Conservation (phyloP, 2,888 invertebrate genomes). For the Craniophora ligustri region DNA sequence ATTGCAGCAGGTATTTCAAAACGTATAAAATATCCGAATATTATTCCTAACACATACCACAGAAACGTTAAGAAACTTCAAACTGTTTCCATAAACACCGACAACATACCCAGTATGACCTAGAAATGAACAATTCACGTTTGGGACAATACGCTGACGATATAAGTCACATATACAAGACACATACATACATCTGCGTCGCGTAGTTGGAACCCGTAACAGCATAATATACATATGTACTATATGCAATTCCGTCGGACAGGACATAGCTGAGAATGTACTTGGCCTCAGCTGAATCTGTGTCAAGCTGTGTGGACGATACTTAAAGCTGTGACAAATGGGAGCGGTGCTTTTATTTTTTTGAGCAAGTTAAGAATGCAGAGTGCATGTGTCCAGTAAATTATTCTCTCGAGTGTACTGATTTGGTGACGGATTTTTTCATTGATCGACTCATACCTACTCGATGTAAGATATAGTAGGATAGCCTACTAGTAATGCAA, state of each 20-base stretch:
- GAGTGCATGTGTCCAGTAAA: constrained; percentile 10
- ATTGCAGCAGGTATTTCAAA: too few relatives aligned
- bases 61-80: too few relatives aligned
- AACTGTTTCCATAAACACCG: too few relatives aligned
- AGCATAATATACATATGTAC: constrained; percentile 44
- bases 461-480: too few relatives aligned
- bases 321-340: constrained; percentile 34
- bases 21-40: too few relatives aligned
- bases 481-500: too few relatives aligned
- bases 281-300: constrained; percentile 24
- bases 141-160: constrained; percentile 10
- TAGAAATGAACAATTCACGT: constrained; percentile 1
- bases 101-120: constrained; percentile 1
- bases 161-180: not conserved
- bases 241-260: constrained; percentile 43
- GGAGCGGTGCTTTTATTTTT: constrained; percentile 39
- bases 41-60: too few relatives aligned
- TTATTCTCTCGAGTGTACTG: too few relatives aligned
- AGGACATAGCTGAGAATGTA: constrained; percentile 35
- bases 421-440: too few relatives aligned
- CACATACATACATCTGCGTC: constrained; percentile 2
- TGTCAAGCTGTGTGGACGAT: constrained; percentile 32
- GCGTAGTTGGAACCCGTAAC: constrained; percentile 20
- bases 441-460: too few relatives aligned
- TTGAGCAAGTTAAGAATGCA: constrained; percentile 19